These are phyloP conservation scores for Triplophysa tibetana DNA, from an alignment of 2,113 vertebrate genomes.

Conservation along the genomic window DNA sequence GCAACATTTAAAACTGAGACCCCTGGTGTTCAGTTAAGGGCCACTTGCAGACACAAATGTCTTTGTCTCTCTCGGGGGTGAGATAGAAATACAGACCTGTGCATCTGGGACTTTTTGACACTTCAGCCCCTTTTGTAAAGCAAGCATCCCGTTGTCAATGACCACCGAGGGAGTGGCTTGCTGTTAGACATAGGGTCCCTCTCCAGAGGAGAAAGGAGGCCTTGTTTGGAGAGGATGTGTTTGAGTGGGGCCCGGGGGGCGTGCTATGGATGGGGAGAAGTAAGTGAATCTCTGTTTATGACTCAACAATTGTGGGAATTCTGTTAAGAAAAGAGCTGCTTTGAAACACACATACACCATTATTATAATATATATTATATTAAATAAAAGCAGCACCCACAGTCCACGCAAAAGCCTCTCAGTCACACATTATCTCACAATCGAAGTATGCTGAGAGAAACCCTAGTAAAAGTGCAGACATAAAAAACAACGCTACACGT, in stretches of 20 bases:
- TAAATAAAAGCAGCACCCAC: too few species aligned
- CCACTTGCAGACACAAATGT: slow-evolving; percentile 82
- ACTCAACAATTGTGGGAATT: slow-evolving; percentile 80
- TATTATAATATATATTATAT: not conserved
- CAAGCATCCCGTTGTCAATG: too few species aligned
- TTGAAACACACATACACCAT: slow-evolving; percentile 20
- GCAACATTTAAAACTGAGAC: slow-evolving; percentile 50
- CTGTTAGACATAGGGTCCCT: slow-evolving; percentile 93
- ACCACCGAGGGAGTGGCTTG: slow-evolving; percentile 90
- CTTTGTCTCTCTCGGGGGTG: slow-evolving; percentile 83
- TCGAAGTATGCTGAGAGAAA: too few species aligned
- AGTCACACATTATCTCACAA: not conserved
- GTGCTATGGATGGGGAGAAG: slow-evolving; percentile 50
- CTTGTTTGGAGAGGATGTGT: slow-evolving; percentile 90
- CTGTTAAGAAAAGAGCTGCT: too few species aligned
- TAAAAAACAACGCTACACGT: too few species aligned
- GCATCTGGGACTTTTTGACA: slow-evolving; percentile 87
- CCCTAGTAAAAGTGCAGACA: too few species aligned
- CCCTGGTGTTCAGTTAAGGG: slow-evolving; percentile 76
- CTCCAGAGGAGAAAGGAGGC: slow-evolving; percentile 92
- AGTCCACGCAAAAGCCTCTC: not conserved
- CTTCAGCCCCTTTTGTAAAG: too few species aligned
- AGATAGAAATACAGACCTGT: slow-evolving; percentile 93
- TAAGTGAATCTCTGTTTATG: slow-evolving; percentile 89
- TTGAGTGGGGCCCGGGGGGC: slow-evolving; percentile 71